Base-by-base conservation (phyloP, 2,113 vertebrate genomes). In the Accipiter virgatus region DNA sequence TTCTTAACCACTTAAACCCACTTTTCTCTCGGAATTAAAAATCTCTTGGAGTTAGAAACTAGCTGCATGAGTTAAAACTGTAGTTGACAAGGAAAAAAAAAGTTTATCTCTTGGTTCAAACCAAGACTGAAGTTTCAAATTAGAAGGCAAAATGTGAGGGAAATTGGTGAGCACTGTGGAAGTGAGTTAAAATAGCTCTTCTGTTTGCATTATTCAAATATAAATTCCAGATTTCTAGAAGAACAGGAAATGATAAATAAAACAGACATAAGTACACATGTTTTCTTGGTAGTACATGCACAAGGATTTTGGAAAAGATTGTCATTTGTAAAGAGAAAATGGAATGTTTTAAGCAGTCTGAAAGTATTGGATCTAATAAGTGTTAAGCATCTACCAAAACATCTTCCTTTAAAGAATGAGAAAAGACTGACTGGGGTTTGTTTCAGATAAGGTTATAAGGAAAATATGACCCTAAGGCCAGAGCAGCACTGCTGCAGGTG, bases 391-490 rank as follows among this genome's bases (percentile, higher is more conserved):
- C 61, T 81, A 80, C 56, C 22, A 53, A 79, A 92, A 53, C 15
- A 52, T 34, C 16, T 22, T 94, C 32, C 31, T 73, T 82, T 87
- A 61, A 79, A 91, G 78, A 75, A 87, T 61, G 40, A 85, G 66
- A 65, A 73, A 81, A 85, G 20, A 79, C 15, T 23, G 17, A 31
- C 25, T 88, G 2, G 8, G 6, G 9, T 81, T 88, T 85, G 48
- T 90, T 95, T 75, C 62, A 82, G 66, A 26, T 93, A 68, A 80
- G 40, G 15, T 42, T 88, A 7, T 72, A 80, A 82, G 48, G 55
- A 89, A 93, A 93, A 85, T 68, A 73, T 85, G 68, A 81, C 56
- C 94, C 81, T 79, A 53, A 75, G 86, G 81, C 90, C 85, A 75
- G 66, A 90, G 77, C 53, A 89, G 29, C 32, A 4, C 79, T 87